Evolutionary conservation across 2,797 vertebrate genomes (phyloP).

Genomic region (Hydrolagus colliei): DNA sequence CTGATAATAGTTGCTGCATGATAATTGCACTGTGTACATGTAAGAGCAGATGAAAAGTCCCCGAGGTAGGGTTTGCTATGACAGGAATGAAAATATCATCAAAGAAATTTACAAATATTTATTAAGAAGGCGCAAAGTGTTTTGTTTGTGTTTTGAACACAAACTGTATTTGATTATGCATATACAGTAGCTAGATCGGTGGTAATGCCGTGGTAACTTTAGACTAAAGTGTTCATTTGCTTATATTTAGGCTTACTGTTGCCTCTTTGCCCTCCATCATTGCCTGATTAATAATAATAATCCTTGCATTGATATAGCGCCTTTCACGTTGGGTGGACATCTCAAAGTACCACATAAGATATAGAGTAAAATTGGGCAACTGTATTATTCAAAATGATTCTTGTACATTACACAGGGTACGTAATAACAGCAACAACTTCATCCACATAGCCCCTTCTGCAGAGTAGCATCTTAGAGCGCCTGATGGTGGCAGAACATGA

Average conservation of each 20-base stretch:
- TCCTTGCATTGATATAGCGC: too few relatives aligned
- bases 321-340: too few relatives aligned
- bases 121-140: not conserved
- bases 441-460: too few relatives aligned
- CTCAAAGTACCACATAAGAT: too few relatives aligned
- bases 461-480: too few relatives aligned
- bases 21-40: not conserved
- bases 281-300: not conserved
- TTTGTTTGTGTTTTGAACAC: not conserved
- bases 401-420: too few relatives aligned
- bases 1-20: not conserved
- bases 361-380: too few relatives aligned
- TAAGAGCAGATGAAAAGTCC: not conserved
- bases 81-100: not conserved
- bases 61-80: not conserved
- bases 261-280: not conserved
- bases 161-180: not conserved
- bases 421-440: too few relatives aligned
- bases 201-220: not conserved
- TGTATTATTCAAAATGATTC: too few relatives aligned
- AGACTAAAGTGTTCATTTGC: not conserved
- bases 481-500: too few relatives aligned
- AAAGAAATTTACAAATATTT: not conserved
- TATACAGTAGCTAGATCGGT: not conserved
- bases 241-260: not conserved